A percentile compares a stretch with the other conserved stretches of the same genome.
Evolutionary conservation across 2,797 vertebrate genomes (phyloP).

Genomic region (Sebastiscus tertius): DNA sequence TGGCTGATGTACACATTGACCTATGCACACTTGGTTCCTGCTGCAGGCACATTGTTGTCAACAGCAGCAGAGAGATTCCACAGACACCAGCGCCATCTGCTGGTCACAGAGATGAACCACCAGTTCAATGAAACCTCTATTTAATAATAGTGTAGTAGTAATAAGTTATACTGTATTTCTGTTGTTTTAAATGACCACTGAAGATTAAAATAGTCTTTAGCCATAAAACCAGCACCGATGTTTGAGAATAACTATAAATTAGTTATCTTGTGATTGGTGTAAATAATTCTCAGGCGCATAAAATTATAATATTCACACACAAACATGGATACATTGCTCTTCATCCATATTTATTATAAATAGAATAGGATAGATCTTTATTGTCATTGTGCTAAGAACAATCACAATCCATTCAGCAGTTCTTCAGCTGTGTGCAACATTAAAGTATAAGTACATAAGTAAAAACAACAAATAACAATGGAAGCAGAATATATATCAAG

Average conservation of each 20-base stretch:
- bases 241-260: neutral
- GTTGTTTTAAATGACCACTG: neutral
- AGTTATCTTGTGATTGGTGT: neutral
- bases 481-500: too few species aligned
- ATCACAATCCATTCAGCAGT: too few species aligned
- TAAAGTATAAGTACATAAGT: too few species aligned
- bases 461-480: too few species aligned
- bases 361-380: too few species aligned
- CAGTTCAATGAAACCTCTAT: neutral
- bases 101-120: slow-evolving; percentile 30
- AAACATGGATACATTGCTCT: neutral
- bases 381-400: too few species aligned
- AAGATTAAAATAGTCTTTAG: neutral
- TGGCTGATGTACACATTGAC: slow-evolving; percentile 61
- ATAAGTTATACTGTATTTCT: neutral
- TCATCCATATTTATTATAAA: neutral
- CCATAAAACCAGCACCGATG: neutral
- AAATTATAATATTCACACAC: neutral
- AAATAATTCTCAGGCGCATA: neutral
- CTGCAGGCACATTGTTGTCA: slow-evolving; percentile 19
- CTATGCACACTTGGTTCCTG: slow-evolving; percentile 18
- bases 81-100: slow-evolving; percentile 74
- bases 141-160: neutral
- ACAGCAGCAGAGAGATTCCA: slow-evolving; percentile 31
- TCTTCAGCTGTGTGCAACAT: too few species aligned